Evolutionary conservation across 2,888 invertebrate genomes (phyloP), one percentile per base, ranked within the genome.

Genomic region (Ecliptopera silaceata): DNA sequence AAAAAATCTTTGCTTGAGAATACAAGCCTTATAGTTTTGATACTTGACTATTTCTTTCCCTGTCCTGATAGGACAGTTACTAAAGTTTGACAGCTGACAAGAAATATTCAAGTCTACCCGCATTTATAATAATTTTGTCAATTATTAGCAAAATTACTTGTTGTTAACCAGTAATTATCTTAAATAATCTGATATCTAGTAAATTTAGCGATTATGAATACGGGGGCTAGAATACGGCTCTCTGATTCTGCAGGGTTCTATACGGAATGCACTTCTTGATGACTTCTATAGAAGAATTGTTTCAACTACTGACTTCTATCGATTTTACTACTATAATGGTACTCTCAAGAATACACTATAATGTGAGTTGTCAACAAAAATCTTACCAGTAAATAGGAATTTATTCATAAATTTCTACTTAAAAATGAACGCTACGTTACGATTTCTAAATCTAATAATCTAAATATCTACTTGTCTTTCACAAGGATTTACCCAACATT

Each of bases 251-350:
- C 61, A 57, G 70, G 73, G 68, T 62, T 80, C 77, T 63, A 61
- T 26, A 34, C 20, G 43, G 53, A 63, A 67, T 69, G 66, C 69
- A 63, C 78, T 82, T 77, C 76, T 74, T 75, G 75, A 74, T 72
- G 69, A 69, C 26, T 26, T 26, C 26, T 26, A 26, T 8, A 8
- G 26, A 1, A 8, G 26, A 26, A 26, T 26, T 26, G 1, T 8
- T 26, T 26, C 26, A 4, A 26, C 26, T 26, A 26, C 26, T 26
- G 26, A 26, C 59, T 50, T 51, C n/a, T 39, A 42, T 42, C 17
- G 18, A 15, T 41, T 18, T 2, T 42, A 45, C 31, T 15, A 36
- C 13, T 34, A 2, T 11, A 6, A 39, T 38, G 22, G 10, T 18
- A 12, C 8, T 45, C 3, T 36, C 8, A 5, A n/a, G 15, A 8